Conservation (phyloP, 2,797 vertebrate genomes). For the Melopsittacus undulatus region DNA sequence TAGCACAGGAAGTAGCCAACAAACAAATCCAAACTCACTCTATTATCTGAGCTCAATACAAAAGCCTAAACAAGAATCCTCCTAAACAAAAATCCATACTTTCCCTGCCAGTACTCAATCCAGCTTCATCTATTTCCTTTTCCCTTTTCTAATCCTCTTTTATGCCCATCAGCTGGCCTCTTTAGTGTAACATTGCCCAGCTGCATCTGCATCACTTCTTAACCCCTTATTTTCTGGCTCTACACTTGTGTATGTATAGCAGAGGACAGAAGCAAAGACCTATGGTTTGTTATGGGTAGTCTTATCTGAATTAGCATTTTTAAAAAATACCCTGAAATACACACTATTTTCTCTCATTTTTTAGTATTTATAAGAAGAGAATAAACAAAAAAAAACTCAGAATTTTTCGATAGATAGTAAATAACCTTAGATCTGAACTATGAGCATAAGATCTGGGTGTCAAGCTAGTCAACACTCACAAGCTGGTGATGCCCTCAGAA, state of each 20-base stretch:
- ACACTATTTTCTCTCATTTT: neutral
- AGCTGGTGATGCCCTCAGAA: neutral
- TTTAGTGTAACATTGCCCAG: conserved; percentile 49
- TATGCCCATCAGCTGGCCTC: conserved; percentile 49
- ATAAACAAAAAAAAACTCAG: neutral
- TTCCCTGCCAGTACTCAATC: neutral
- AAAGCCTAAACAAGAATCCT: neutral
- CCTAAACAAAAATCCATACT: neutral
- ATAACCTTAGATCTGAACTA: neutral
- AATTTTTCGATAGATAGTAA: neutral
- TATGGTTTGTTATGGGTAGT: neutral
- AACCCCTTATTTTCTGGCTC: conserved; percentile 2
- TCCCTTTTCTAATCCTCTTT: conserved; percentile 50
- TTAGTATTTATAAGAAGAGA: neutral
- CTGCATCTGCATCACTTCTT: conserved; percentile 33
- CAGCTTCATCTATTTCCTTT: conserved; percentile 35
- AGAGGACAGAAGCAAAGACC: neutral
- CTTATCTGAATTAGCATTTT: neutral
- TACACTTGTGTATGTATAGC: neutral
- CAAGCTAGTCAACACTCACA: neutral
- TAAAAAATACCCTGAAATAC: neutral
- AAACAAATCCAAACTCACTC: neutral
- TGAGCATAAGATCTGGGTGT: accelerated
- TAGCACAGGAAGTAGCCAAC: neutral
- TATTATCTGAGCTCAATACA: neutral